Percentiles rank a stretch among this genome's conserved stretches.
Evolutionary conservation across 37 sponge, comb jelly and placozoan genomes (phyloP).

Genomic region (Corticium candelabrum): DNA sequence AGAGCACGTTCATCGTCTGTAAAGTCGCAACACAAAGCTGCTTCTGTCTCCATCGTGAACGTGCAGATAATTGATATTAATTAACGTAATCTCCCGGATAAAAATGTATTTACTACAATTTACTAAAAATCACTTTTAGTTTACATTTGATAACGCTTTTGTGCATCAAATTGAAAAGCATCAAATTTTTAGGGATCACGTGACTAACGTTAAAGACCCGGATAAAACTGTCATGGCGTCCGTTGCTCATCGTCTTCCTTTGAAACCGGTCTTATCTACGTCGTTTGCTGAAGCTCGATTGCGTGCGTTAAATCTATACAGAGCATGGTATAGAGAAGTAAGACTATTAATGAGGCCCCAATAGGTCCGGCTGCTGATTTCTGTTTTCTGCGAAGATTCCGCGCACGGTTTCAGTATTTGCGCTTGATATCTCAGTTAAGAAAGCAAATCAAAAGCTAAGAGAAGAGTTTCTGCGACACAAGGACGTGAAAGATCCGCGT

Average conservation of each 20-base stretch:
- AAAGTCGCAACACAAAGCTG: no score
- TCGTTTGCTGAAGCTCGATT: constrained; percentile 65
- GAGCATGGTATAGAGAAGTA: constrained; percentile 87
- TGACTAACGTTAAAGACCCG: no score
- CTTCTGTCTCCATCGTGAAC: no score
- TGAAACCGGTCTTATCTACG: constrained; percentile 62
- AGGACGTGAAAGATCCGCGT: constrained; percentile 81
- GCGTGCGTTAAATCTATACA: constrained; percentile 68
- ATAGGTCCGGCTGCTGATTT: background rate
- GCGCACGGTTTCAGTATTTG: constrained; percentile 27
- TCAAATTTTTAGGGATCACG: no score
- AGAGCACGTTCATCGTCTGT: background rate
- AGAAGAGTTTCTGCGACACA: constrained; percentile 71
- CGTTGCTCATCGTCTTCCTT: background rate
- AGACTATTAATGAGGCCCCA: constrained; percentile 2
- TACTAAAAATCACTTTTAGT: no score
- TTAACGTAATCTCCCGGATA: no score
- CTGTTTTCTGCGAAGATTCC: constrained; percentile 39
- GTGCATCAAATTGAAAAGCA: no score
- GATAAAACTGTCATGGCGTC: constrained; percentile 3
- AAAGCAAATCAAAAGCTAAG: constrained; percentile 50
- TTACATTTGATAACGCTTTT: no score
- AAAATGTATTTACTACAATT: no score
- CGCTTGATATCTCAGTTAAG: constrained; percentile 41
- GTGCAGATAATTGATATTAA: no score